These are phyloP conservation scores for Ranitomeya variabilis DNA, from an alignment of 2,113 vertebrate species.

Conservation along the genomic window DNA sequence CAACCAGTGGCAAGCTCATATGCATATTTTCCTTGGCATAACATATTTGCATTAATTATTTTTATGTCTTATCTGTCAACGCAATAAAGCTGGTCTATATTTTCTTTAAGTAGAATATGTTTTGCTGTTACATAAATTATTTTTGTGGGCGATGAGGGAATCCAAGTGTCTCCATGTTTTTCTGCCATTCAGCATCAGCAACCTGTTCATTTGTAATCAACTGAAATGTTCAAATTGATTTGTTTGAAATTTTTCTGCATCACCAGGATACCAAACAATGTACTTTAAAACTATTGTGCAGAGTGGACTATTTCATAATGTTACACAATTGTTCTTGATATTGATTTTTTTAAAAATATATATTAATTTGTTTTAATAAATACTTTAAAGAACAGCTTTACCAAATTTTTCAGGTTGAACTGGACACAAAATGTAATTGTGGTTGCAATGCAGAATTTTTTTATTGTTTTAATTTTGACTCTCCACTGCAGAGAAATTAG, in stretches of 20 bases:
- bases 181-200: background rate
- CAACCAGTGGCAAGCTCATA: conserved; percentile 42
- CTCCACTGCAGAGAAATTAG: too few species aligned
- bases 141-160: background rate
- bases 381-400: too few species aligned
- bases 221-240: background rate
- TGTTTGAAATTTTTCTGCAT: background rate
- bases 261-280: background rate
- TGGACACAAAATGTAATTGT: too few species aligned
- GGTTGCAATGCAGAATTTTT: too few species aligned
- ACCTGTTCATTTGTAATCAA: background rate
- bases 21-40: conserved; percentile 44
- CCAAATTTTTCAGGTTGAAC: too few species aligned
- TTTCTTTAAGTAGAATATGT: conserved; percentile 37
- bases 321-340: too few species aligned
- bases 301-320: too few species aligned
- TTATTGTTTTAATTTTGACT: too few species aligned
- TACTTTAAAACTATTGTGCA: too few species aligned
- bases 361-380: too few species aligned
- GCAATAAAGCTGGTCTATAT: conserved; percentile 26
- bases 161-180: background rate
- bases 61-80: conserved; percentile 43
- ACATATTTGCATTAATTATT: conserved; percentile 52
- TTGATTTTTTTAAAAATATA: too few species aligned
- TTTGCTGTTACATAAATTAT: conserved; percentile 18